Evolutionary conservation across 2,113 vertebrate genomes (phyloP).

Genomic region (Tragelaphus strepsiceros): DNA sequence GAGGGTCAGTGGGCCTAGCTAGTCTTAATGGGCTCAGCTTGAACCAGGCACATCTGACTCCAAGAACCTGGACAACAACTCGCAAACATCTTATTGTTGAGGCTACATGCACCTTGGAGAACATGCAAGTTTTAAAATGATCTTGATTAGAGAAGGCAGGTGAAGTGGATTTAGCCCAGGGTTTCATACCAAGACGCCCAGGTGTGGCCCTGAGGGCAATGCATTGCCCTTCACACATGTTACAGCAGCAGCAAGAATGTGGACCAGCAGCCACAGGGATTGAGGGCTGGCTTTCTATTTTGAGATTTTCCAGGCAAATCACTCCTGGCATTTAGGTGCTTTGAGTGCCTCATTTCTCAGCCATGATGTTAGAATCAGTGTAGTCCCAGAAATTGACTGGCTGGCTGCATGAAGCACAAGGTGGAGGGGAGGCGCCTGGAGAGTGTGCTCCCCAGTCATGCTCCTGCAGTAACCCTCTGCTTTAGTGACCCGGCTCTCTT

Average conservation of each 20-base stretch:
- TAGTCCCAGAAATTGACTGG: not conserved
- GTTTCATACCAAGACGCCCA: not conserved
- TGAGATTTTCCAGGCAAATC: not conserved
- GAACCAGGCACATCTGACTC: not conserved
- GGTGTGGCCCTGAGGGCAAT: not conserved
- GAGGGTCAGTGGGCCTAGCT: not conserved
- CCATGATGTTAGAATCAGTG: not conserved
- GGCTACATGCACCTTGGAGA: not conserved
- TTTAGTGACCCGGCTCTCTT: not conserved
- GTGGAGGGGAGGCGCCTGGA: not conserved
- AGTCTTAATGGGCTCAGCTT: not conserved
- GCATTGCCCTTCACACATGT: not conserved
- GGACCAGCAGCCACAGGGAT: not conserved
- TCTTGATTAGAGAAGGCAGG: not conserved
- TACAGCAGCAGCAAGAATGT: not conserved
- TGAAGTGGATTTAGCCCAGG: not conserved
- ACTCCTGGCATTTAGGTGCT: not conserved
- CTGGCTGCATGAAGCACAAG: not conserved
- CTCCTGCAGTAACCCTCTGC: not conserved
- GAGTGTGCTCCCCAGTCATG: no score
- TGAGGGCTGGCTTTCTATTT: not conserved
- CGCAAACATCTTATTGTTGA: not conserved
- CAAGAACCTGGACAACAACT: not conserved
- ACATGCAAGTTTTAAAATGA: not conserved
- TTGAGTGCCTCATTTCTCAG: not conserved